These are phyloP conservation scores for Muraenolepis orangiensis DNA, from an alignment of 2,797 vertebrate species.

Conservation along the genomic window DNA sequence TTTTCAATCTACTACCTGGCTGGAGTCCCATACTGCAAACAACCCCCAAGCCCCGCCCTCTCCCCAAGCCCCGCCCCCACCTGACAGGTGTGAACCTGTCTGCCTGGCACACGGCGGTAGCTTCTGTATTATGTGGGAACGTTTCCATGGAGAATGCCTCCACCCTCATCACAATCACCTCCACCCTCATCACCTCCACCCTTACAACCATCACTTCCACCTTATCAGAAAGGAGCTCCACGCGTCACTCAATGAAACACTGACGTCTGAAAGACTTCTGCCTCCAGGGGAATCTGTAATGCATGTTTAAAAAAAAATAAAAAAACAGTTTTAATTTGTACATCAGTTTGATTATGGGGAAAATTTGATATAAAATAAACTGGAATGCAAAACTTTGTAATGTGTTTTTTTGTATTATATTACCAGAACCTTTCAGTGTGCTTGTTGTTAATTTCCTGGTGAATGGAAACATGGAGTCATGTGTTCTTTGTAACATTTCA, in stretches of 20 bases:
- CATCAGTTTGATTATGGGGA: conserved; percentile 82
- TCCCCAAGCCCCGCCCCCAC: conserved; percentile 16
- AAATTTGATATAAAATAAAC: conserved; percentile 85
- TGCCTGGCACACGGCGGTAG: conserved; percentile 38
- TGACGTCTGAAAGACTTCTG: conserved; percentile 57
- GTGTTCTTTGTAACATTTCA: no score
- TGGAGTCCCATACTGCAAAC: conserved; percentile 41
- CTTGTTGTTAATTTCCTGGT: no score
- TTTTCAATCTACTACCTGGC: conserved; percentile 49
- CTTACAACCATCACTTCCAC: neutral
- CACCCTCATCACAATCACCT: neutral
- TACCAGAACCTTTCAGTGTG: neutral
- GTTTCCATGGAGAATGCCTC: neutral
- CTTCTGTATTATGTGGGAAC: neutral
- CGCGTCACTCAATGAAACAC: conserved; percentile 61
- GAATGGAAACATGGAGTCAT: neutral
- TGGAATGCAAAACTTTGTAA: conserved; percentile 81
- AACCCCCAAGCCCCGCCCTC: conserved; percentile 22
- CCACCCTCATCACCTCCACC: conserved; percentile 15
- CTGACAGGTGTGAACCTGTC: conserved; percentile 51
- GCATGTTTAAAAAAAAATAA: conserved; percentile 77
- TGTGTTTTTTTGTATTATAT: conserved; percentile 28
- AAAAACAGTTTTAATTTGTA: conserved; percentile 82
- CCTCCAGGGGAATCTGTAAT: conserved; percentile 70
- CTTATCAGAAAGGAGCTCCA: conserved; percentile 22